Base-by-base conservation (phyloP, 37 sponge, comb jelly and placozoan genomes). In the Chondrosia reniformis region DNA sequence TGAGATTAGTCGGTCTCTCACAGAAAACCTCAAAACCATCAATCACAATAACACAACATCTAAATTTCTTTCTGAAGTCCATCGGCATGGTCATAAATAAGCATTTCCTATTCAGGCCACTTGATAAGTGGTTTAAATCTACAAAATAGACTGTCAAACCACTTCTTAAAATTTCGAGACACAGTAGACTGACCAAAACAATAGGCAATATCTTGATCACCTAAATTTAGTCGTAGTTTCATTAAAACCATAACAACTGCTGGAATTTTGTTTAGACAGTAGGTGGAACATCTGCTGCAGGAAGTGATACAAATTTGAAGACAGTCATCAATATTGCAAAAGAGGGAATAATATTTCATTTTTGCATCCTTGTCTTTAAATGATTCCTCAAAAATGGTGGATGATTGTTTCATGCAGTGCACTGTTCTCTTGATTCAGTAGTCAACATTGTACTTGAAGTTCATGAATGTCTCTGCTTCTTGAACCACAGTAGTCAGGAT, bases 21-120 rank as follows among this genome's bases (percentile, higher is more conserved):
- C 7, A n/a, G 25, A 83, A 82, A 3, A 87, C 66, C 32, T 87
- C 88, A 59, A 83, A 78, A 45, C 87, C 82, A 39, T 87, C 88
- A 43, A 85, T 87, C 3, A 87, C 73, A 0, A 43, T 30, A 4
- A 84, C 84, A 74, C 89, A 84, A 0, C 42, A 27, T 41, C 17
- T 46, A 31, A 81, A 88, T 32, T 72, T 4, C 67, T 46, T 72
- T 64, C 58, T 78, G 34, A 87, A 87, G 13, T 55, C 79, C 73
- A 78, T 45, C 34, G 88, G 88, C 88, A 87, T 87, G 0, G 83
- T 87, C 45, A 46, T 74, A 43, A 71, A 56, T 31, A 82, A n/a
- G 62, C 59, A 62, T 49, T 33, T 55, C 75, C 6, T 64, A 37
- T 45, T 12, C 34, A 41, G 76, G 83, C 79, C 85, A 77, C 0